phyloP scores from a whole-genome alignment of 2,888 invertebrate genomes.

The Ligdia adustata region DNA sequence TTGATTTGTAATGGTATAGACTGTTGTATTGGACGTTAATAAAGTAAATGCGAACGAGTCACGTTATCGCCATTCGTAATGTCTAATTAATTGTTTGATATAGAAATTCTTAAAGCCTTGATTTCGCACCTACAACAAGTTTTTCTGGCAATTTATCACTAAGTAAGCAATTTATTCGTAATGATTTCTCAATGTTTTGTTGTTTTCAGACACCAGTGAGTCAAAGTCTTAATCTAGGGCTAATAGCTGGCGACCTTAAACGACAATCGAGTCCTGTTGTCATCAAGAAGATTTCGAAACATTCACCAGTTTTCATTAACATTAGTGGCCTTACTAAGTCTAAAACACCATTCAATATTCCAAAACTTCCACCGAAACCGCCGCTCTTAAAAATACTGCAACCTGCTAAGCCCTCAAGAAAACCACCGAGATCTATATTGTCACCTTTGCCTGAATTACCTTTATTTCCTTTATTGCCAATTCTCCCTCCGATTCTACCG shows the following conservation, averaged over 20 bases:
- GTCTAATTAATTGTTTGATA: too few species aligned
- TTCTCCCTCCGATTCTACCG: constrained; percentile 37
- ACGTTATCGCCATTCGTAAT: too few species aligned
- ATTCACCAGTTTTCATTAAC: constrained; percentile 57
- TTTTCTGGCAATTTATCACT: too few species aligned
- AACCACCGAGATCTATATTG: constrained; percentile 32
- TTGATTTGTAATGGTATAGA: too few species aligned
- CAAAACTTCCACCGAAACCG: constrained; percentile 41
- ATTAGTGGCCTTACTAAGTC: constrained; percentile 41
- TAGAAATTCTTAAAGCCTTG: too few species aligned
- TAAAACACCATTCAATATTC: constrained; percentile 30
- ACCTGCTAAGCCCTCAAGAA: constrained; percentile 24
- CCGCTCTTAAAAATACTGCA: constrained; percentile 30
- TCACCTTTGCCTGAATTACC: constrained; percentile 39
- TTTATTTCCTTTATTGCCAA: constrained; percentile 36
- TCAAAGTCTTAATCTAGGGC: constrained; percentile 46
- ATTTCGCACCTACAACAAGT: too few species aligned
- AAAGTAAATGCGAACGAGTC: too few species aligned
- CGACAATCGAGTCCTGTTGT: constrained; percentile 46
- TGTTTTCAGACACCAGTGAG: constrained; percentile 49
- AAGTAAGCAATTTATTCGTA: too few species aligned
- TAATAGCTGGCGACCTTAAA: constrained; percentile 55
- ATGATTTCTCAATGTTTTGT: too few species aligned
- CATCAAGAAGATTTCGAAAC: constrained; percentile 49
- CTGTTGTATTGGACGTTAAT: too few species aligned